phyloP scores from a whole-genome alignment of 2,797 vertebrate species.

The Ceyx erithaca region DNA sequence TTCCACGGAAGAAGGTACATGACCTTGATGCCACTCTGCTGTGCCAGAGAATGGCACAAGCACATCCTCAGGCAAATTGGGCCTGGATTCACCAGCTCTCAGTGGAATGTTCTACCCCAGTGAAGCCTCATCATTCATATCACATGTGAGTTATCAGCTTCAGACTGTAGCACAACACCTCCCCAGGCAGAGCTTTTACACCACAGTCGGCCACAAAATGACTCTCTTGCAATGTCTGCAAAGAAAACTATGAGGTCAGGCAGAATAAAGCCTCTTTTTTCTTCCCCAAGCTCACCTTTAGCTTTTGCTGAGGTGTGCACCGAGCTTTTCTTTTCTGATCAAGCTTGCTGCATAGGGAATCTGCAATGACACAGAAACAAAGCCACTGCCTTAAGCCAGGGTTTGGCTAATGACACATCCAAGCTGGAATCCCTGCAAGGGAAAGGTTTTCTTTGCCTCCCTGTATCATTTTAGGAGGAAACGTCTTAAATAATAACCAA shows the following conservation, averaged over 20 bases:
- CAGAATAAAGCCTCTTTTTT: neutral
- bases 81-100: neutral
- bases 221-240: neutral
- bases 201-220: neutral
- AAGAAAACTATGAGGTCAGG: neutral
- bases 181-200: neutral
- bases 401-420: neutral
- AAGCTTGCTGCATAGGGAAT: constrained; percentile 97
- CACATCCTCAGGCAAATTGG: neutral
- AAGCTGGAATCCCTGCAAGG: neutral
- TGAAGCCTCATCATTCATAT: fast-evolving
- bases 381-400: neutral
- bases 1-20: fast-evolving
- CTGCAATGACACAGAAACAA: constrained; percentile 80
- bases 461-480: neutral
- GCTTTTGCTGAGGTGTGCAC: constrained; percentile 94
- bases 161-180: neutral
- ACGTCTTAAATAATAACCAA: neutral
- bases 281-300: constrained; percentile 80
- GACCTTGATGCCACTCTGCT: neutral
- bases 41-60: neutral
- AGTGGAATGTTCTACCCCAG: fast-evolving
- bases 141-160: neutral
- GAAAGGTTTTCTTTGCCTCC: neutral
- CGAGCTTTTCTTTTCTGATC: constrained; percentile 97